Base-by-base conservation (phyloP, 2,888 invertebrate species). In the Leptopilina myrica region DNA sequence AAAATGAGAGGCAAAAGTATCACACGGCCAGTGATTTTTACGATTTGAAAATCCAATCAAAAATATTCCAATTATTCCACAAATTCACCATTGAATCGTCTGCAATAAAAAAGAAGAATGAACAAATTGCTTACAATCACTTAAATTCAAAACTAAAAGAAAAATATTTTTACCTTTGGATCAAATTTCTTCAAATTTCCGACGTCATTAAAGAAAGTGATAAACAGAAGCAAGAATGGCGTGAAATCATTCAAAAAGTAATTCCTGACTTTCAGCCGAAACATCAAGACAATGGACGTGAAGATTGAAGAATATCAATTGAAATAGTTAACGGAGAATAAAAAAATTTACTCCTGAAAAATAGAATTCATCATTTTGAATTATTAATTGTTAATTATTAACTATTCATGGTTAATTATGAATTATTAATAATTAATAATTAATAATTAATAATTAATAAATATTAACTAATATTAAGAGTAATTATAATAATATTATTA, bases 1-100 rank as follows among this genome's bases (percentile, higher is more conserved):
- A 79, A 33, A 82, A 85, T 43, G 83, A 79, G n/a, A 87, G 79
- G 9, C 92, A 94, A 83, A 94, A 95, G 88, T 92, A 93, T 86
- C 95, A 95, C 92, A 95, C 95, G 1, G 96, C 96, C 4, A 93
- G 94, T 78, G 96, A 96, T 89, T 95, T 95, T 90, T 94, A 94
- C 84, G 95, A 96, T 81, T 92, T 95, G 78, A 94, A 93, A 84
- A 86, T 94, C n/a, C 92, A 92, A 67, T 93, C 94, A 76, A 86
- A 92, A 92, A 92, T 73, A 93, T 95, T 76, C 91, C 91, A 56
- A 91, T 91, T 79, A 33, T 94, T 95, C 92, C 89, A 92, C 3
- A 89, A 91, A 66, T 92, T 92, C 26, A 90, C 93, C 0, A 88
- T 91, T 7, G 87, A 93, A 40, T 86, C 93, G 59, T 93, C 92